phyloP scores from a whole-genome alignment of 2,797 vertebrate genomes.

The Tauraco hartlaubi region DNA sequence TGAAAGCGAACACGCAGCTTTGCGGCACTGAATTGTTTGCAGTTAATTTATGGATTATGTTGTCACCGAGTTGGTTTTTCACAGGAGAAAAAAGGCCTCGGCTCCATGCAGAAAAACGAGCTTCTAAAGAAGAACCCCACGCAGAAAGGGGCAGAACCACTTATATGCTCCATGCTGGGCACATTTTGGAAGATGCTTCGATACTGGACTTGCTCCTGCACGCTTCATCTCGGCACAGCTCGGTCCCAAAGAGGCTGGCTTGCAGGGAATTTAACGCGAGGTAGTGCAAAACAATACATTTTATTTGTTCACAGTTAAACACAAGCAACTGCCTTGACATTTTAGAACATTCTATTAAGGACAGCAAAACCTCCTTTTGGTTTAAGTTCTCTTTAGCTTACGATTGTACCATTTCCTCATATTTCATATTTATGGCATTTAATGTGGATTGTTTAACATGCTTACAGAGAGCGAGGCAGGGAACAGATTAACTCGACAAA shows the following conservation, averaged over 20 bases:
- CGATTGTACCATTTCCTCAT: slow-evolving; percentile 90
- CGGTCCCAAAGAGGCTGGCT: not conserved
- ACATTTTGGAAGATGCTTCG: not conserved
- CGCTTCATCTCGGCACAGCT: not conserved
- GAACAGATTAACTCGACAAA: slow-evolving; percentile 80
- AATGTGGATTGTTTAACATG: slow-evolving; percentile 93
- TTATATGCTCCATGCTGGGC: not conserved
- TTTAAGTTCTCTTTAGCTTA: slow-evolving; percentile 82
- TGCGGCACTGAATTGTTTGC: not conserved
- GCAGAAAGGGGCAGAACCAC: not conserved
- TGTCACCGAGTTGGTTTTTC: not conserved
- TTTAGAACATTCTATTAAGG: slow-evolving; percentile 87
- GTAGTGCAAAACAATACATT: slow-evolving; percentile 98
- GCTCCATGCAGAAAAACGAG: not conserved
- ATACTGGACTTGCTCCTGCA: not conserved
- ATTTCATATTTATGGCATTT: slow-evolving; percentile 87
- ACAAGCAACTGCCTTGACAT: slow-evolving; percentile 97
- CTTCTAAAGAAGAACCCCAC: not conserved
- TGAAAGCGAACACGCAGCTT: accelerated
- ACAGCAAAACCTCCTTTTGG: slow-evolving; percentile 81
- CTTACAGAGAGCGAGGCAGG: slow-evolving; percentile 91
- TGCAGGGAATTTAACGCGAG: slow-evolving; percentile 39
- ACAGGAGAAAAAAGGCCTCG: not conserved
- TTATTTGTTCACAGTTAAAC: slow-evolving; percentile 99
- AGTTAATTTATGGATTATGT: not conserved